Evolutionary conservation across 2,797 vertebrate genomes (phyloP).

Genomic region (Melanotaenia pygmaea): DNA sequence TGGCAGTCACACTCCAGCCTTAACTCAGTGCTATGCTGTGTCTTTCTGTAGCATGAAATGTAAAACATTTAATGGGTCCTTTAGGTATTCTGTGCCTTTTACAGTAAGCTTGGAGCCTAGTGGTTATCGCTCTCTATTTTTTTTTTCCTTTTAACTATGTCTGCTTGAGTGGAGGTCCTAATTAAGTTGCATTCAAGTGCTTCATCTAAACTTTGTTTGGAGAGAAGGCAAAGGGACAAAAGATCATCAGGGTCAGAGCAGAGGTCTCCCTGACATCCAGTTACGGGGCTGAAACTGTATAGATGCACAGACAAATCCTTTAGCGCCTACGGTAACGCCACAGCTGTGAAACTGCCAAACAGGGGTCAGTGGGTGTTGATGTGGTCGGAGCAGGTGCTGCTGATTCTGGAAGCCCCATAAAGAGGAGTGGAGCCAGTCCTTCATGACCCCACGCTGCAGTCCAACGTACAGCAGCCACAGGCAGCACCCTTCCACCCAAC

Average conservation of each 20-base stretch:
- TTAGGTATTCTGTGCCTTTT: constrained; percentile 55
- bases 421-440: constrained; percentile 72
- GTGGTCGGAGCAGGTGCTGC: constrained; percentile 80
- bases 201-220: constrained; percentile 45
- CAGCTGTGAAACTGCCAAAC: constrained; percentile 79
- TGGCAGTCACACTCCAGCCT: constrained; percentile 47
- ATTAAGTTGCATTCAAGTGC: constrained; percentile 22
- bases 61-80: constrained; percentile 72
- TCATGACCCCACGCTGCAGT: constrained; percentile 55
- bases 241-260: constrained; percentile 46
- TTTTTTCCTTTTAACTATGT: constrained; percentile 4
- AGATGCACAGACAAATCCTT: constrained; percentile 65
- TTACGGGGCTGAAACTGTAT: constrained; percentile 52
- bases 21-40: constrained; percentile 50
- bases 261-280: constrained; percentile 51
- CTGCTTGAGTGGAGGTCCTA: constrained; percentile 25
- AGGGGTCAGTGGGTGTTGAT: constrained; percentile 79
- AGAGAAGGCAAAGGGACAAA: constrained; percentile 41
- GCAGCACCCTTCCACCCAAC: constrained; percentile 54
- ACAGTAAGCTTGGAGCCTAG: constrained; percentile 43
- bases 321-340: constrained; percentile 65
- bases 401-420: constrained; percentile 74
- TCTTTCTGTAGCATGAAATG: constrained; percentile 69
- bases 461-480: constrained; percentile 54
- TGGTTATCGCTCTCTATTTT: not conserved